Conservation (phyloP, 2,113 vertebrate genomes). For the Scopus umbretta region DNA sequence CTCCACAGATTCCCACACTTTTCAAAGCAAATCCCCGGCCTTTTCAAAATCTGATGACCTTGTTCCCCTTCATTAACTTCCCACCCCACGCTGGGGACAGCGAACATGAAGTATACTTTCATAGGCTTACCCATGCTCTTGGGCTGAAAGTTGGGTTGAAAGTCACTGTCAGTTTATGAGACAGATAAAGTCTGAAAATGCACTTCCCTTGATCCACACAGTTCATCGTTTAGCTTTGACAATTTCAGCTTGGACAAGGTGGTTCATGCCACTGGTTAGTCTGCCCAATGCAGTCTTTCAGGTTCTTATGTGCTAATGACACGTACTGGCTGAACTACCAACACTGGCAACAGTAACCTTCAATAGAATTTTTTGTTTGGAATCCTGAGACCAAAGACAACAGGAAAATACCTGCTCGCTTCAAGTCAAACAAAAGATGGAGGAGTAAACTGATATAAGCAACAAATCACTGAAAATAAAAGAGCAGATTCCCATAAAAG, state of each 20-base stretch:
- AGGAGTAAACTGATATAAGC: not conserved
- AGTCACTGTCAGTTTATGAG: not conserved
- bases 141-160: not conserved
- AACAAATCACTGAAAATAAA: not conserved
- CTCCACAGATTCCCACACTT: not conserved
- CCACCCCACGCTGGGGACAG: not conserved
- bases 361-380: not conserved
- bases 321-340: not conserved
- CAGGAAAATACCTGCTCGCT: not conserved
- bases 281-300: not conserved
- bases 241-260: not conserved
- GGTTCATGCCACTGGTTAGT: not conserved
- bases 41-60: not conserved
- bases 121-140: not conserved
- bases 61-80: not conserved
- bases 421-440: not conserved
- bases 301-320: not conserved
- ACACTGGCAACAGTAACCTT: not conserved
- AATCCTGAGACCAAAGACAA: not conserved
- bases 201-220: not conserved
- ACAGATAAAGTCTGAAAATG: not conserved
- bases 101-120: not conserved
- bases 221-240: not conserved
- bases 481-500: not conserved
- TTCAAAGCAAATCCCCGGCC: not conserved